These are phyloP conservation scores for Rhamphomyia laevipes DNA, from an alignment of 2,888 invertebrate species.

Conservation along the genomic window DNA sequence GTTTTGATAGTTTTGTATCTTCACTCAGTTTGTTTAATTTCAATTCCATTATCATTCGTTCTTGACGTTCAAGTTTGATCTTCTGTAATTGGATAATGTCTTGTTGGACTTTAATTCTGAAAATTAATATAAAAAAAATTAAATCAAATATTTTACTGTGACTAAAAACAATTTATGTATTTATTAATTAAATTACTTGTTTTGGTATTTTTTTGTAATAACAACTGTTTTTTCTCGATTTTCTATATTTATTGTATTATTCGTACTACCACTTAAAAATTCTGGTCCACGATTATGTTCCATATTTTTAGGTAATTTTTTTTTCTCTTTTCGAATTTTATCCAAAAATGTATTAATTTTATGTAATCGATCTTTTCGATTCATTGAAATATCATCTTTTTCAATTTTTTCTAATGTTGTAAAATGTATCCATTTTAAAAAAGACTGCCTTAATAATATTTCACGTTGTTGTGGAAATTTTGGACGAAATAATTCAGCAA, in stretches of 20 bases:
- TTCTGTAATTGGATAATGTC: slow-evolving; percentile 61
- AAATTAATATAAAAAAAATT: slow-evolving; percentile 14
- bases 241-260: background rate
- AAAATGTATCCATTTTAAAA: slow-evolving; percentile 34
- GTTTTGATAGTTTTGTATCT: slow-evolving; percentile 48
- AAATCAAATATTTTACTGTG: background rate
- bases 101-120: slow-evolving; percentile 55
- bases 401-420: slow-evolving; percentile 32
- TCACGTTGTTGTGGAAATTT: slow-evolving; percentile 10
- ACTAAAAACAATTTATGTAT: background rate
- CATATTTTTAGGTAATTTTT: slow-evolving; percentile 13
- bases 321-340: slow-evolving; percentile 31
- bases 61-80: slow-evolving; percentile 57
- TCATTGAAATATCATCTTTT: slow-evolving; percentile 22
- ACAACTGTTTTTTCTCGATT: slow-evolving; percentile 1
- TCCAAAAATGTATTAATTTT: slow-evolving; percentile 35
- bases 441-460: slow-evolving; percentile 25
- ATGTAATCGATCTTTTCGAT: slow-evolving; percentile 24
- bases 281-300: background rate
- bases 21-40: slow-evolving; percentile 56
- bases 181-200: slow-evolving; percentile 23
- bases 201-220: slow-evolving; percentile 31
- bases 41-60: slow-evolving; percentile 58
- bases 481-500: slow-evolving; percentile 25
- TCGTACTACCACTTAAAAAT: too few species aligned